phyloP scores from a whole-genome alignment of 2,797 vertebrate species.

The Distichodus sexfasciatus region DNA sequence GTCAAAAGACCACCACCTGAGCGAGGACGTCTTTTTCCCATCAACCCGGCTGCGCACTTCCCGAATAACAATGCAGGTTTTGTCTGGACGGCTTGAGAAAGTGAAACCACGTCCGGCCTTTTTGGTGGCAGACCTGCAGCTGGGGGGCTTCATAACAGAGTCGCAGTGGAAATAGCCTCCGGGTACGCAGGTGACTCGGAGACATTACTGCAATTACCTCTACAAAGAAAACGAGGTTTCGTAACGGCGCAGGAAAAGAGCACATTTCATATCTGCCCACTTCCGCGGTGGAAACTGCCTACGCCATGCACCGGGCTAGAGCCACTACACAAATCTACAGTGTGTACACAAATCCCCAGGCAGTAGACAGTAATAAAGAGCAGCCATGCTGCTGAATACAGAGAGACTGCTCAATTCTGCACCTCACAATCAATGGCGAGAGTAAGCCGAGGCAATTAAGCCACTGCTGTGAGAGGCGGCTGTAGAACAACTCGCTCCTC shows the following conservation, averaged over 20 bases:
- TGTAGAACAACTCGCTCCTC: slow-evolving; percentile 5
- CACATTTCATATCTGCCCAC: slow-evolving; percentile 6
- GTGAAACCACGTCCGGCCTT: slow-evolving; percentile 9
- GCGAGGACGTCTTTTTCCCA: no score
- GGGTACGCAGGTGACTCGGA: slow-evolving; percentile 1
- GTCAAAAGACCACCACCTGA: no score
- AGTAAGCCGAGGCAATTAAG: slow-evolving; percentile 23
- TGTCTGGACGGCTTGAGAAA: slow-evolving; percentile 11
- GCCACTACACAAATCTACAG: neutral
- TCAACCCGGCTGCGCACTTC: no score
- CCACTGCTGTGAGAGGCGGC: slow-evolving; percentile 22
- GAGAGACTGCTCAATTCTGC: slow-evolving; percentile 5
- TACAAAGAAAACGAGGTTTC: neutral
- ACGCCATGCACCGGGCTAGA: neutral
- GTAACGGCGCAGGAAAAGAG: no score
- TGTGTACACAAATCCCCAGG: neutral
- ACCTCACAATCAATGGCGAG: slow-evolving; percentile 15
- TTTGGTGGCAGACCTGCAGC: neutral
- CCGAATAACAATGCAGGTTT: neutral
- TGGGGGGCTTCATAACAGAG: neutral
- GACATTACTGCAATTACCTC: neutral
- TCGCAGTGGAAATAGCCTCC: slow-evolving; percentile 4
- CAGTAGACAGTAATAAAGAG: neutral
- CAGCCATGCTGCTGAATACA: neutral
- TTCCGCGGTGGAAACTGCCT: neutral